Percentiles rank a stretch among this genome's conserved stretches.
These are phyloP conservation scores for Tetrapedia diversipes DNA, from an alignment of 2,888 invertebrate species.

Conservation along the genomic window DNA sequence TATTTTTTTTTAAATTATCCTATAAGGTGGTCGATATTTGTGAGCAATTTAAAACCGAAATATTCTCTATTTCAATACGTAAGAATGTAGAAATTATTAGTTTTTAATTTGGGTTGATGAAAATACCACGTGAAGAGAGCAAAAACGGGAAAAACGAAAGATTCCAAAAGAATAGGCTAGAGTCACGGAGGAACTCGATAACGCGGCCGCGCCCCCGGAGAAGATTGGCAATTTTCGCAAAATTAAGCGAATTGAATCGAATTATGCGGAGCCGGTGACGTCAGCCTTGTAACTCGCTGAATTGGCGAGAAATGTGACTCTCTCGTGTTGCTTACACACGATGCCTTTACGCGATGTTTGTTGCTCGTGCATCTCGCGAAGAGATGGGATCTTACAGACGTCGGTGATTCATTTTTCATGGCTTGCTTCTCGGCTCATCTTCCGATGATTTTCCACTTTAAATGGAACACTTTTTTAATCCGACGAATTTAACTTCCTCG, in stretches of 20 bases:
- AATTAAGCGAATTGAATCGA: conserved; percentile 81
- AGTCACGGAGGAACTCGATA: conserved; percentile 63
- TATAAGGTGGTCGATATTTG: too few relatives aligned
- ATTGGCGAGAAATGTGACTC: conserved; percentile 79
- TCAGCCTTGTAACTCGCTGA: conserved; percentile 80
- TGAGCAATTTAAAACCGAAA: too few relatives aligned
- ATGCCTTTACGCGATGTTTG: conserved; percentile 53
- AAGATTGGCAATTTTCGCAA: conserved; percentile 81
- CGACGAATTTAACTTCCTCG: neutral
- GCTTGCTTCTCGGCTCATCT: neutral
- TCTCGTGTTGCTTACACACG: conserved; percentile 60
- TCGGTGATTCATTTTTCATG: conserved; percentile 35
- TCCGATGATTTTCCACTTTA: neutral
- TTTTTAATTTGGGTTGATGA: too few relatives aligned
- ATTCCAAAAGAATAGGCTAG: conserved; percentile 43
- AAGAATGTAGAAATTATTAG: too few relatives aligned
- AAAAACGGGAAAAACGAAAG: conserved; percentile 21
- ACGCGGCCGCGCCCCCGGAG: conserved; percentile 65
- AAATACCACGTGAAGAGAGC: too few relatives aligned
- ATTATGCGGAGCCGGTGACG: conserved; percentile 80
- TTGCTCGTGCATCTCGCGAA: conserved; percentile 16
- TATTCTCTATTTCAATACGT: too few relatives aligned
- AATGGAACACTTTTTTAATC: neutral
- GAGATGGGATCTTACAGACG: conserved; percentile 14
- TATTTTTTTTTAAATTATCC: too few relatives aligned